phyloP scores from a whole-genome alignment of 2,888 invertebrate species.

The Apodemia duryi region DNA sequence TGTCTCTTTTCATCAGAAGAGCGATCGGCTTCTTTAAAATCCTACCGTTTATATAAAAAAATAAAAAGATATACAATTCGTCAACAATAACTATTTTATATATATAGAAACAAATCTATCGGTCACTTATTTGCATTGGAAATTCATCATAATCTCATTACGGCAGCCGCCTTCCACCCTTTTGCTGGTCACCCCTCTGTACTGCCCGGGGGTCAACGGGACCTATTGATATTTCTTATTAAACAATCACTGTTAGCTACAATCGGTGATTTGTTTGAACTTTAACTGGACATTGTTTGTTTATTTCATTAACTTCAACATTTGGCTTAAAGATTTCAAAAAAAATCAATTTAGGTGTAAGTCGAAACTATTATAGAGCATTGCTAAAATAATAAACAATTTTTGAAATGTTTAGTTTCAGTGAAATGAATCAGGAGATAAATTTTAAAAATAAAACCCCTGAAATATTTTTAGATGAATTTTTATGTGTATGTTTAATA shows the following conservation, averaged over 20 bases:
- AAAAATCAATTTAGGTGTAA: neutral
- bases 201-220: constrained; percentile 26
- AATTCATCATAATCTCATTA: constrained; percentile 69
- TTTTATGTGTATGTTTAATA: too few relatives aligned
- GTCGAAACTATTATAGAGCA: too few relatives aligned
- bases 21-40: too few relatives aligned
- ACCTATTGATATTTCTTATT: constrained; percentile 35
- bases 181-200: constrained; percentile 20
- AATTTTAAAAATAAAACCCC: too few relatives aligned
- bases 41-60: too few relatives aligned
- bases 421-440: too few relatives aligned
- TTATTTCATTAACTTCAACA: neutral
- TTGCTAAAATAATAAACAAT: too few relatives aligned
- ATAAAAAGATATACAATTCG: too few relatives aligned
- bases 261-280: constrained; percentile 16
- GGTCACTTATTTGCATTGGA: constrained; percentile 72
- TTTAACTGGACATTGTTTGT: neutral
- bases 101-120: constrained; percentile 29
- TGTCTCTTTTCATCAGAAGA: too few relatives aligned
- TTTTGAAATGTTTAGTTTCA: too few relatives aligned
- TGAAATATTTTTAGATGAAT: too few relatives aligned
- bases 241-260: constrained; percentile 32
- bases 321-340: neutral
- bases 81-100: neutral
- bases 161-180: constrained; percentile 34